Evolutionary conservation across 2,113 vertebrate genomes (phyloP), one percentile per base, ranked within the genome.

Genomic region (Entomyzon cyanotis): DNA sequence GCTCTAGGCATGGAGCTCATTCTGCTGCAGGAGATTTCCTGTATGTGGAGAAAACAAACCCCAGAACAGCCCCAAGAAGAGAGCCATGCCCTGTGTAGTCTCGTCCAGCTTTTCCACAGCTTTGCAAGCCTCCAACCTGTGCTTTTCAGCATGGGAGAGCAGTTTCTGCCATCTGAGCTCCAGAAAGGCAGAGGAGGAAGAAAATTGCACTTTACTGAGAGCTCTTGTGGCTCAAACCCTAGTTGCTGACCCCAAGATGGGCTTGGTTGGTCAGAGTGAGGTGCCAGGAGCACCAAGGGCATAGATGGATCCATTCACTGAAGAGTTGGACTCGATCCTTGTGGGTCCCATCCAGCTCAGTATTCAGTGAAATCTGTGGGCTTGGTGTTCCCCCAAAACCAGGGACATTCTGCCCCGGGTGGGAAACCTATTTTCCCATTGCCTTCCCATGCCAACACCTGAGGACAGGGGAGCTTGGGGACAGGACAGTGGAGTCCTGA

Each of bases 191-290:
- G 23, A 76, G n/a, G 27, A 80, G 15, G n/a, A 59, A 33, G 17
- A 22, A 56, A 63, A 37, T 9, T 0, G 1, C 27, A n/a, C 8
- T n/a, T 68, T 87, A 33, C 30, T n/a, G 53, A 41, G 31, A 15
- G 31, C 39, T 18, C 3, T 0, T 0, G 0, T 22, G 55, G 31
- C 60, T 90, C 62, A 22, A 11, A 18, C 27, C 13, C n/a, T 42
- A 21, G 1, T 30, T 39, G 18, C 31, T 86, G 44, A 31, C 25
- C 21, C 9, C 4, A 3, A 10, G 37, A 15, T 14, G 9, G 27
- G 52, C 62, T 60, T 5, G 2, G 12, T 2, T 44, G 77, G 39
- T 60, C 46, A 25, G 7, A 53, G 53, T 15, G 37, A 24, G 33
- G 77, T 60, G 60, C 46, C 69, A 60, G n/a, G n/a, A 30, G 0